A percentile compares a stretch with the other conserved stretches of the same genome.
These are phyloP conservation scores for Mercenaria mercenaria DNA, from an alignment of 1,140 invertebrate genomes.

Conservation along the genomic window DNA sequence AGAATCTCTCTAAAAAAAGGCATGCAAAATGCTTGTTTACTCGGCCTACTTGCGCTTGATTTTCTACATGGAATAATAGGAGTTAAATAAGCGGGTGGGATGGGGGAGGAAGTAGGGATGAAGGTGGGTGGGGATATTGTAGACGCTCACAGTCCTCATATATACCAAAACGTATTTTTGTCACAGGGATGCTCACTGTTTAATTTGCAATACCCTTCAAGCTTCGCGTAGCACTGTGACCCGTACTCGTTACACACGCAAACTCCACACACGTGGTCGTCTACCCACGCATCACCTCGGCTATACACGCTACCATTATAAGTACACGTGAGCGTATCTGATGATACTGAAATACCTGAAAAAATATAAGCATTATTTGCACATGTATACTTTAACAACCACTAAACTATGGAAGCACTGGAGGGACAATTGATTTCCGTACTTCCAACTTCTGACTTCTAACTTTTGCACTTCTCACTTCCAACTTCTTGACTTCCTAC, in stretches of 20 bases:
- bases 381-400: too few relatives aligned
- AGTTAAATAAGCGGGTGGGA: neutral
- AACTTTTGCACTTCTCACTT: too few relatives aligned
- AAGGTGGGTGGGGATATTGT: neutral
- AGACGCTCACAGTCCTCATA: neutral
- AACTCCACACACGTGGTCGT: slow-evolving; percentile 25
- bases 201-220: slow-evolving; percentile 22
- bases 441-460: too few relatives aligned
- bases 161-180: neutral
- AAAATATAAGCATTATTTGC: too few relatives aligned
- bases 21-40: too few relatives aligned
- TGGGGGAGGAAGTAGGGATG: neutral
- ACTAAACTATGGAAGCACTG: too few relatives aligned
- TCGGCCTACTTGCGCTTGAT: too few relatives aligned
- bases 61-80: too few relatives aligned
- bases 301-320: neutral
- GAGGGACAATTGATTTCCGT: too few relatives aligned
- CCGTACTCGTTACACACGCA: slow-evolving; percentile 34
- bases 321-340: neutral
- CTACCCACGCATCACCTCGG: slow-evolving; percentile 39
- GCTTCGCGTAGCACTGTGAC: neutral
- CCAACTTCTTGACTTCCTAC: too few relatives aligned
- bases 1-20: neutral
- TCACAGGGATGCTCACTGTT: neutral
- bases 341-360: neutral